These are phyloP conservation scores for Lepisosteus oculatus DNA, from an alignment of 2,113 vertebrate species.

Conservation along the genomic window DNA sequence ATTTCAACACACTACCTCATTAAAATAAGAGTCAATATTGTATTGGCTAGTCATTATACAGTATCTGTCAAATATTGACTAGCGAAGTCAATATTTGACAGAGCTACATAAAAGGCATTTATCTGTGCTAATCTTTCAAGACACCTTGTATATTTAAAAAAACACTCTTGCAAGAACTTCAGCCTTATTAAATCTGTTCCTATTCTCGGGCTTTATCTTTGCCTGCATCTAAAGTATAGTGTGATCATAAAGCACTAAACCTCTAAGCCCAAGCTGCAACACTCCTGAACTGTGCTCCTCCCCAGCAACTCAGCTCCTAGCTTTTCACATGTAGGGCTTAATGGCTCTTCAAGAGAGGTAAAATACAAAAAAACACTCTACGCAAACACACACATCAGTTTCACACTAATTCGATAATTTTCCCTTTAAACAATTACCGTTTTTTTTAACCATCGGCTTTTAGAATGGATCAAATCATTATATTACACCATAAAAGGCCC, in stretches of 20 bases:
- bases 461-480: too few species aligned
- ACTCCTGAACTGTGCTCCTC: conserved; percentile 9
- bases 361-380: conserved; percentile 60
- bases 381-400: conserved; percentile 22
- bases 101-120: background rate
- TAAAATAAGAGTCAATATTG: too few species aligned
- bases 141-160: background rate
- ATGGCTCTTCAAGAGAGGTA: conserved; percentile 57
- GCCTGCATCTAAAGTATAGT: background rate
- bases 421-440: background rate
- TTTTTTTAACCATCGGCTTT: too few species aligned
- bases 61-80: background rate
- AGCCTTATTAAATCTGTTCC: background rate
- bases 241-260: too few species aligned
- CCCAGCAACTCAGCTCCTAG: background rate
- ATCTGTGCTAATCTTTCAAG: conserved; percentile 11
- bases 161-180: conserved; percentile 1
- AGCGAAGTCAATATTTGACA: conserved; percentile 20
- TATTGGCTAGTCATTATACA: too few species aligned
- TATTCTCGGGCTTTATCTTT: background rate
- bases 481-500: too few species aligned
- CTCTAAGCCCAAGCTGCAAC: background rate
- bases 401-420: background rate
- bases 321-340: conserved; percentile 60
- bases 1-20: too few species aligned